Evolutionary conservation across 2,113 vertebrate species (phyloP).

Genomic region (Oophaga pumilio): DNA sequence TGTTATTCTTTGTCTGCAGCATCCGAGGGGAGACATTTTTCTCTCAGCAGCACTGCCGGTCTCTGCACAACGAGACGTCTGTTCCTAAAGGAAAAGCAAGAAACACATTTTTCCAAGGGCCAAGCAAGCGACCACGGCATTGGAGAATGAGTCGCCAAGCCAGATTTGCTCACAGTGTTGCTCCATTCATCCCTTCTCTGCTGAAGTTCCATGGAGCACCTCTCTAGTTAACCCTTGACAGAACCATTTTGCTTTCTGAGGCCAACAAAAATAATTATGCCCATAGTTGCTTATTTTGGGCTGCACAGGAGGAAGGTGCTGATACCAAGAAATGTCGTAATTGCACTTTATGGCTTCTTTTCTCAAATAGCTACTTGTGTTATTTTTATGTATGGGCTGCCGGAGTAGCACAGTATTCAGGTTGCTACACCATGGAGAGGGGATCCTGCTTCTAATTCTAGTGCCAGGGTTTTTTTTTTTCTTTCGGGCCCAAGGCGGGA

Average conservation of each 20-base stretch:
- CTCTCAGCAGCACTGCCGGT: slow-evolving; percentile 59
- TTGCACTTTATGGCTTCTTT: slow-evolving; percentile 48
- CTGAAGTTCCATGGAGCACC: slow-evolving; percentile 33
- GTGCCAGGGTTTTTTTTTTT: slow-evolving; percentile 14
- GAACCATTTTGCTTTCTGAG: slow-evolving; percentile 12
- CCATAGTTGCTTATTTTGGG: slow-evolving; percentile 47
- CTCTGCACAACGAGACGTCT: slow-evolving; percentile 58
- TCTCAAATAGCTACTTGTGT: slow-evolving; percentile 55
- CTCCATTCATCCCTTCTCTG: slow-evolving; percentile 54
- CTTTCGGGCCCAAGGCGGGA: slow-evolving; percentile 6
- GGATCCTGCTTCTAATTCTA: slow-evolving; percentile 5
- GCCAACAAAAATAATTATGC: slow-evolving; percentile 56
- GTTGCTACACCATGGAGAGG: slow-evolving; percentile 9
- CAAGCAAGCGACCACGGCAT: slow-evolving; percentile 57
- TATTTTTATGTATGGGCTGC: slow-evolving; percentile 49
- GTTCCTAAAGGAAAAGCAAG: slow-evolving; percentile 58
- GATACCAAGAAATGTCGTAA: slow-evolving; percentile 50
- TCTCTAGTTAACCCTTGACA: slow-evolving; percentile 49
- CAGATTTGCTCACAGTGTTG: slow-evolving; percentile 57
- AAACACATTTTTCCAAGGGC: slow-evolving; percentile 58
- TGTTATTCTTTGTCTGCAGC: slow-evolving; percentile 60
- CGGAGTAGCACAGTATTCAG: slow-evolving; percentile 19
- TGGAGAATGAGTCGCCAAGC: slow-evolving; percentile 57
- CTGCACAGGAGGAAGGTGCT: slow-evolving; percentile 41
- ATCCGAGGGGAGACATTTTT: slow-evolving; percentile 60